phyloP scores from a whole-genome alignment of 2,888 invertebrate genomes.

The Caradrina kadenii region DNA sequence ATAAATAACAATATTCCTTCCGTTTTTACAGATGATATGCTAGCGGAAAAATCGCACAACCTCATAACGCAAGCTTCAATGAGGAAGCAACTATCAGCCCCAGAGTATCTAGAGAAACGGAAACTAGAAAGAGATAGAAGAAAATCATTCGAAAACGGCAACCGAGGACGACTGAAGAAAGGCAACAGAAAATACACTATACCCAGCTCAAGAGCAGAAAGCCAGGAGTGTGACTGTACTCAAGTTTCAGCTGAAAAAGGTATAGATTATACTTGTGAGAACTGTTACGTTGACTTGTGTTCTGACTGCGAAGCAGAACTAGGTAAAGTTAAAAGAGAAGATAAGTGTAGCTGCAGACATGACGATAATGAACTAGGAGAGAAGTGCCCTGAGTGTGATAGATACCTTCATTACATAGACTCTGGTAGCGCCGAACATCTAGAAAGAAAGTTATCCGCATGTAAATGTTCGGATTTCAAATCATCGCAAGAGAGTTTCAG shows the following conservation, averaged over 20 bases:
- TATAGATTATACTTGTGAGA: constrained; percentile 85
- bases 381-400: constrained; percentile 86
- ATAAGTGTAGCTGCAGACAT: constrained; percentile 78
- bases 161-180: constrained; percentile 91
- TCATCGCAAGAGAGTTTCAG: constrained; percentile 87
- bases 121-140: constrained; percentile 93
- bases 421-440: constrained; percentile 83
- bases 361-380: constrained; percentile 74
- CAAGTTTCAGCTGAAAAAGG: constrained; percentile 85
- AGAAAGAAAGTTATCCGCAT: constrained; percentile 79
- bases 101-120: constrained; percentile 97
- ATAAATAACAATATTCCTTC: not conserved
- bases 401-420: constrained; percentile 84
- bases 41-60: constrained; percentile 91
- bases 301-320: constrained; percentile 85
- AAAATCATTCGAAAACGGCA: constrained; percentile 91
- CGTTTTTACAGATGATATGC: constrained; percentile 90
- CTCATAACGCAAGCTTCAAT: constrained; percentile 90
- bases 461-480: constrained; percentile 86
- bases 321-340: constrained; percentile 76
- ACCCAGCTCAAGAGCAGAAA: constrained; percentile 74
- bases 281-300: constrained; percentile 84
- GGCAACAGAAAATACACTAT: constrained; percentile 85
- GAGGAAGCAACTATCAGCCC: constrained; percentile 95
- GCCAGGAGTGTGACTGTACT: constrained; percentile 81